Evolutionary conservation across 2,888 invertebrate species (phyloP), one percentile per base, ranked within the genome.

Genomic region (Athripsodes cinereus): DNA sequence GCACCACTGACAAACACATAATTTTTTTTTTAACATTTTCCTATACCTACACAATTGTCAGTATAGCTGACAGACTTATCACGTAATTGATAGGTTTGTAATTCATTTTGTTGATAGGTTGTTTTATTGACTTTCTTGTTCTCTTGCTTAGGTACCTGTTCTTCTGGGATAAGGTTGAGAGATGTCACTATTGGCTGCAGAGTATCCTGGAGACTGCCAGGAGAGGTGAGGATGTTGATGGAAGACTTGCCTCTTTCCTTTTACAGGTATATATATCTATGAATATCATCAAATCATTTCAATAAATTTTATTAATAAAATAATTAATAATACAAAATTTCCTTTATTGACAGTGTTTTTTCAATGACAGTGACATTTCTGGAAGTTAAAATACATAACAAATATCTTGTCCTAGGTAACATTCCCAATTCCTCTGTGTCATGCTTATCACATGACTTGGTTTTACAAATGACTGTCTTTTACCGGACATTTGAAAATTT

Each of bases 151-250:
- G 84, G 49, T 89, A 92, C 72, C 76, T 95, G 8, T 94, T 92
- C 75, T 95, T 92, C 73, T 94, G 93, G 91, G 94, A 95, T 68
- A 95, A 94, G 81, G 84, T 95, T 61, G 95, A 95, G 72, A 80
- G 93, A 6, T 86, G 89, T 62, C 90, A 95, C 72, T 93, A 86
- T 71, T 90, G 91, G 74, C 74, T 95, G 44, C 87, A 92, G 70
- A 90, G 86, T 65, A 85, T 93, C 65, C 88, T 92, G 0, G 82
- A 85, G 61, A 87, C 89, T 0, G 86, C 90, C 0, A 82, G 80
- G 66, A 76, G 84, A 58, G 87, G 87, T 11, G 93, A 94, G 69
- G 69, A 81, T 1, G 81, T 91, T 1, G 90, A 92, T 62, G 90
- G 92, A 0, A 80, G 94, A 60, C 78, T 93, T 13, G 82, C 92